Percentiles rank a stretch among this genome's conserved stretches.
phyloP scores from a whole-genome alignment of 1,140 invertebrate species.

The Nilaparvata lugens region DNA sequence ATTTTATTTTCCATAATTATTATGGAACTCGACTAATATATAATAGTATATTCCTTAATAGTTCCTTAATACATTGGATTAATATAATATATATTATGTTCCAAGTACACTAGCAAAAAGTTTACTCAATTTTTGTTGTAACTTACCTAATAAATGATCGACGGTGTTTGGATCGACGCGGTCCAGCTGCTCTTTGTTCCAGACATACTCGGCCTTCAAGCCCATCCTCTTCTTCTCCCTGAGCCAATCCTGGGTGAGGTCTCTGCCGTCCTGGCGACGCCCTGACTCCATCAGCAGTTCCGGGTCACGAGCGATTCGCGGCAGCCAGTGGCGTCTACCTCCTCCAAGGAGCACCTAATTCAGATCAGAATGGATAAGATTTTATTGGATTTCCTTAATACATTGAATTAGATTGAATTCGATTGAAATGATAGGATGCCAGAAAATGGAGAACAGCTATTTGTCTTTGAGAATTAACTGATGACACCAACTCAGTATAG shows the following conservation, averaged over 20 bases:
- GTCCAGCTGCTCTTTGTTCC: slow-evolving; percentile 52
- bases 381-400: not conserved
- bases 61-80: not conserved
- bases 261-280: slow-evolving; percentile 52
- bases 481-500: no score
- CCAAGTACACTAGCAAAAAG: slow-evolving; percentile 37
- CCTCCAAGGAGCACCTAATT: slow-evolving; percentile 62
- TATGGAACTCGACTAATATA: not conserved
- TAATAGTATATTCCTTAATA: not conserved
- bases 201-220: slow-evolving; percentile 48
- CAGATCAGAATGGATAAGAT: no score
- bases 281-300: slow-evolving; percentile 43
- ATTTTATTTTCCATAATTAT: no score
- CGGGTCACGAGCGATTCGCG: slow-evolving; percentile 45
- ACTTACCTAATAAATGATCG: slow-evolving; percentile 57
- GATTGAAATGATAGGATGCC: no score
- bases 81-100: not conserved
- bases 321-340: slow-evolving; percentile 58
- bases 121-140: no score
- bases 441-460: no score
- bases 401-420: not conserved
- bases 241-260: slow-evolving; percentile 62
- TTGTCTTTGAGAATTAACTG: no score
- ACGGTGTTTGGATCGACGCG: slow-evolving; percentile 47
- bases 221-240: slow-evolving; percentile 47